Evolutionary conservation across 2,113 vertebrate genomes (phyloP), one percentile per base, ranked within the genome.

Genomic region (Larimichthys polyactis): DNA sequence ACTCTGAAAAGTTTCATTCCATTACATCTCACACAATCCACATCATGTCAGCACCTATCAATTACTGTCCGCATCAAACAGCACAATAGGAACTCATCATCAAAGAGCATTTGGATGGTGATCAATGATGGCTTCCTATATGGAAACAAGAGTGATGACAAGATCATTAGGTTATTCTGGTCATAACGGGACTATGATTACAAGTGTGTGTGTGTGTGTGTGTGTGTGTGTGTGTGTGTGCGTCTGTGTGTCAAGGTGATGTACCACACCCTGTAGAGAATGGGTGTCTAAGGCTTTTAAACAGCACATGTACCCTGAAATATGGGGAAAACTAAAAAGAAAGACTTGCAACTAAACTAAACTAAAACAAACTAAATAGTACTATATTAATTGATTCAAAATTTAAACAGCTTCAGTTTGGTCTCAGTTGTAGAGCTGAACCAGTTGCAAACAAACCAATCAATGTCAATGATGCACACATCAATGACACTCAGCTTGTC

Each of bases 41-140:
- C 87, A 65, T 87, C 86, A 68, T 82, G 88, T 86, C 89, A 87
- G 81, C 75, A 81, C 74, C 86, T 77, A 91, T 91, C 87, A 90
- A 89, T 92, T 89, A 91, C 79, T 89, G 78, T 83, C 86, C 36
- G 81, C 78, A 79, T 78, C 82, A 79, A 74, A 89, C 46, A 52
- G 70, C 77, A 82, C 78, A 55, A 78, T 77, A 43, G 64, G 20
- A 84, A 71, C 66, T 76, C 49, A 78, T 89, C 74, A 84, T 78
- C 79, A 79, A 54, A 66, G 78, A 68, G 60, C 75, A 78, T 78
- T 76, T 52, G 22, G 44, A 54, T 79, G 52, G 40, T 83, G 84
- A 90, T 91, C 80, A 85, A 82, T 80, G 71, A 76, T 63, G 80
- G 67, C 79, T 40, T 62, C 66, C 78, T 32, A 79, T 54, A 51